A percentile compares a stretch with the other conserved stretches of the same genome.
Conservation (phyloP, 2,888 invertebrate genomes). For the Liopterus haemorrhoidalis region DNA sequence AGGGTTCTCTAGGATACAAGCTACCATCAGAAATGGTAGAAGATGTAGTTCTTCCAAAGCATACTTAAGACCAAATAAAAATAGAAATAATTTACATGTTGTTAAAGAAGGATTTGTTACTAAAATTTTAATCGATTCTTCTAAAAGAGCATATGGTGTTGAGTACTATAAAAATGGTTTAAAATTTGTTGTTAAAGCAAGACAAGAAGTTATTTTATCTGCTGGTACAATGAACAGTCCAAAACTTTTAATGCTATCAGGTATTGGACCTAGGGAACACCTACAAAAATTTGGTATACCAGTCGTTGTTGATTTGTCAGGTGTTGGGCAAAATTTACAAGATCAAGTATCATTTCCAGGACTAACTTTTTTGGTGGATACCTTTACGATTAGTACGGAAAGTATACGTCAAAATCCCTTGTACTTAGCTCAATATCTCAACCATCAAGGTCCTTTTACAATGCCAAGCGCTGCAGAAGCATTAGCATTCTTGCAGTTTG, state of each 20-base stretch:
- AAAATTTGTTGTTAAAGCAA: conserved; percentile 51
- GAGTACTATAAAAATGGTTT: conserved; percentile 57
- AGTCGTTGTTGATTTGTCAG: conserved; percentile 59
- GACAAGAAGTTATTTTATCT: conserved; percentile 67
- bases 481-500: conserved; percentile 67
- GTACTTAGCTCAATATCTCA: conserved; percentile 55
- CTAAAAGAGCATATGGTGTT: conserved; percentile 58
- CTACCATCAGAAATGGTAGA: conserved; percentile 60
- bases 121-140: conserved; percentile 57
- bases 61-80: conserved; percentile 59
- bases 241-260: conserved; percentile 78
- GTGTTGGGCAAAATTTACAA: conserved; percentile 70
- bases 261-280: conserved; percentile 62
- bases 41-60: conserved; percentile 71
- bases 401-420: conserved; percentile 42
- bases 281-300: conserved; percentile 53
- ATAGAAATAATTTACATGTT: conserved; percentile 59
- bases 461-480: conserved; percentile 74
- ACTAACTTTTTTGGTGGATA: conserved; percentile 62
- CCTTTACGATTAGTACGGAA: conserved; percentile 32
- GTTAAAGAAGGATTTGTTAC: conserved; percentile 61
- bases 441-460: conserved; percentile 67
- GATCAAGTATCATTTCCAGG: conserved; percentile 69
- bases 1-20: conserved; percentile 55
- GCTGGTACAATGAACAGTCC: conserved; percentile 77